A percentile compares a stretch with the other conserved stretches of the same genome.
phyloP scores from a whole-genome alignment of 2,797 vertebrate genomes.

The Silurus lanzhouensis region DNA sequence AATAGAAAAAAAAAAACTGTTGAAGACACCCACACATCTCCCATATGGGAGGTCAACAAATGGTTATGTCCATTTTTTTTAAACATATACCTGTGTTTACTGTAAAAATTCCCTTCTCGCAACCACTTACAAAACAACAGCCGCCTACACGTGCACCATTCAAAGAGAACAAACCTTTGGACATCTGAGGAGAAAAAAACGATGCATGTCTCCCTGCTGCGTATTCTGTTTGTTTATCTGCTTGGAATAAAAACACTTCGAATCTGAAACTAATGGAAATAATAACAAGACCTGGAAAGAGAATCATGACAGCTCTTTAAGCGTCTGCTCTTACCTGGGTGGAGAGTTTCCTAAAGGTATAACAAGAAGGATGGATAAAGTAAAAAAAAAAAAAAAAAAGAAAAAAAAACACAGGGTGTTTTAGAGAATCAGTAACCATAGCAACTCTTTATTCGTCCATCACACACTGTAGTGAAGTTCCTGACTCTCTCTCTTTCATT shows the following conservation, averaged over 20 bases:
- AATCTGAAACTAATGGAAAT: neutral
- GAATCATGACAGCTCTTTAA: neutral
- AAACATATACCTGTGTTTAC: neutral
- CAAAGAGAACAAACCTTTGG: neutral
- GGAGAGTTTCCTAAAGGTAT: slow-evolving; percentile 7
- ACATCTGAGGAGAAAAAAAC: neutral
- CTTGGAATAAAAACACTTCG: neutral
- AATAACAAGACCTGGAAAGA: neutral
- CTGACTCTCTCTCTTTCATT: neutral
- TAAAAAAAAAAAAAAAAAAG: neutral
- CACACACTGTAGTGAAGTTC: slow-evolving; percentile 1
- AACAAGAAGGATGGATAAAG: neutral
- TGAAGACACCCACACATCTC: slow-evolving; percentile 22
- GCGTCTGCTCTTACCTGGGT: neutral
- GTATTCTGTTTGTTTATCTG: neutral
- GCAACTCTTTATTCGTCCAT: slow-evolving; percentile 19
- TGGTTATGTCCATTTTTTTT: neutral
- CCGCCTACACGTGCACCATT: slow-evolving; percentile 2
- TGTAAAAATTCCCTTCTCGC: neutral
- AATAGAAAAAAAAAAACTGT: neutral
- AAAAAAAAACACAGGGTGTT: neutral
- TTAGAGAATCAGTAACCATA: slow-evolving; percentile 11
- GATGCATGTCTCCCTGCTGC: neutral
- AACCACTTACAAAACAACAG: slow-evolving; percentile 10
- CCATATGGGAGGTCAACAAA: neutral